These are phyloP conservation scores for Papilio gigon DNA, from an alignment of 2,888 invertebrate species.

Conservation along the genomic window DNA sequence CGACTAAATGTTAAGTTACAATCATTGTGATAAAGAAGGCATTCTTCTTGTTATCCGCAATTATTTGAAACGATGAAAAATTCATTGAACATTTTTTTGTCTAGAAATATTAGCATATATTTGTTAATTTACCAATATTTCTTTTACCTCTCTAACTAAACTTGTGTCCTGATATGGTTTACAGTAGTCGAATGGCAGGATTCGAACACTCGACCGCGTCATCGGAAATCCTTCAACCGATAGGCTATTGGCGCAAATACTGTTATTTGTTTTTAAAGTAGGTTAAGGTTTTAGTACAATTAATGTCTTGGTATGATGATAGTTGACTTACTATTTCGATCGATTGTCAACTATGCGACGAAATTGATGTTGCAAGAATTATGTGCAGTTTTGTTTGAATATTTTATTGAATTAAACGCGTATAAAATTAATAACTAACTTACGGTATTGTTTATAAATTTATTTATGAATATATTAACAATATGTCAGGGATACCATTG, in stretches of 20 bases:
- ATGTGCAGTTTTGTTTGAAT: conserved; percentile 3
- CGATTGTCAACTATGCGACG: neutral
- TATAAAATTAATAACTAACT: neutral
- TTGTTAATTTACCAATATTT: neutral
- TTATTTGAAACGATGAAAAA: neutral
- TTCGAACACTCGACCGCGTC: too few species aligned
- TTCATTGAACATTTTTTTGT: too few species aligned
- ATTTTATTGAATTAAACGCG: neutral
- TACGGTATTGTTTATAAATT: neutral
- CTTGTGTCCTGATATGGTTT: too few species aligned
- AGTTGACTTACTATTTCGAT: conserved; percentile 22
- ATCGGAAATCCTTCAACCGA: too few species aligned
- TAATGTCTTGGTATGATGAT: conserved; percentile 10
- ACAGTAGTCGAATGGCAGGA: too few species aligned
- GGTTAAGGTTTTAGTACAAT: conserved; percentile 34
- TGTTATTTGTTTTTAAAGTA: conserved; percentile 26
- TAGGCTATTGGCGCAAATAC: too few species aligned
- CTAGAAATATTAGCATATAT: neutral
- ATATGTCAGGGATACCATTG: neutral
- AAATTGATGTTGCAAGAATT: conserved; percentile 8
- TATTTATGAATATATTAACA: neutral
- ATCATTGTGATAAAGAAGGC: conserved; percentile 48
- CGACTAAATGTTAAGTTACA: conserved; percentile 63
- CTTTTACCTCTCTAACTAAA: too few species aligned
- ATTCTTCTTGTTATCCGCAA: conserved; percentile 42